Base-by-base conservation (phyloP, 1,140 invertebrate genomes). In the Thalassaphorura encarpata region DNA sequence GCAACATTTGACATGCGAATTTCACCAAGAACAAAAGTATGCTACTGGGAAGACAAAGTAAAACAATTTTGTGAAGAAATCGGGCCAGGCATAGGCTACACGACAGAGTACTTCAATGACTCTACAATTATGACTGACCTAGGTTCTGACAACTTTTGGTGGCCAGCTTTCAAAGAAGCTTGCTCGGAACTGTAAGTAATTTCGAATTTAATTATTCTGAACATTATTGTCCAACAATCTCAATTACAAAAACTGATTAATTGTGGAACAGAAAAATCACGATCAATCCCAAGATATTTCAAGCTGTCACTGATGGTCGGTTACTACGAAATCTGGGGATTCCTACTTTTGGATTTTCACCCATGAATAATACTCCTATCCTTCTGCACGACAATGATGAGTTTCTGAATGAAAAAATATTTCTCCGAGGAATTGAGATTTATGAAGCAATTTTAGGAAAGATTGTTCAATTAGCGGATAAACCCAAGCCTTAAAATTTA, bases 1-100 rank as follows among this genome's bases (percentile, higher is more conserved):
- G 83, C 81, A 1, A 75, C 75, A n/a, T 89, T 94, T 69, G 91
- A 96, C 70, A 73, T 89, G 27, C 78, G 92, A 1, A 67, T 95
- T 3, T 79, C 88, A 0, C 75, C 85, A 0, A 77, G 79, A 36
- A 36, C 11, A 8, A 75, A 80, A 1, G 75, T 88, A 69, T 77
- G 83, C 24, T 69, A 73, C 0, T 77, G 82, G 58, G 84, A 93
- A 66, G 83, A 90, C 67, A 70, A 75, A 3, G 78, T 95, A 16
- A 62, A 81, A 15, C 66, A 75, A 43, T 94, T 89, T 87, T 89
- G 85, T 63, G 70, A 77, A 43, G 83, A 91, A 69, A 88, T 88
- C 24, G 91, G 90, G 1, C 76, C 80, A 2, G 84, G 78, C 41
- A 81, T 92, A 19, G 77, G 77, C 2, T 77, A 84, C 31, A 80